Conservation (phyloP, 2,888 invertebrate species). For the Harmothoe impar region DNA sequence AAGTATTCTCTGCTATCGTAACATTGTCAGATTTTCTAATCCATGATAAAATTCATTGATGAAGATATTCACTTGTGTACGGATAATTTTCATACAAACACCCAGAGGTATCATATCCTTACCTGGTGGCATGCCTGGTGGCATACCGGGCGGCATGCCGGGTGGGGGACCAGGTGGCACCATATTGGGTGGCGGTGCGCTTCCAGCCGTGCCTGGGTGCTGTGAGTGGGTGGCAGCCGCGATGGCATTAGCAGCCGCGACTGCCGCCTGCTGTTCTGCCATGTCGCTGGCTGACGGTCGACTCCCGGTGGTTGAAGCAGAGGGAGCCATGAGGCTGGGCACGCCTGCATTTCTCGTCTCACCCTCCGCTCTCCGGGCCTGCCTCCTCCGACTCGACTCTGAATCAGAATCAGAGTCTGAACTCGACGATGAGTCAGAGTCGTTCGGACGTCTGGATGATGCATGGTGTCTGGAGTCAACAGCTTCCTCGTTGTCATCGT, state of each 20-base stretch:
- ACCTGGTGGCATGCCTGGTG: slow-evolving; percentile 72
- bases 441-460: neutral
- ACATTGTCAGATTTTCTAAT: no score
- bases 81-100: no score
- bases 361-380: neutral
- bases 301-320: neutral
- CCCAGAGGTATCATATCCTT: no score
- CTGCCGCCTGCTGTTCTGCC: slow-evolving; percentile 24
- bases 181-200: slow-evolving; percentile 68
- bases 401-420: slow-evolving; percentile 58
- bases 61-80: no score
- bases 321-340: slow-evolving; percentile 14
- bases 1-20: no score
- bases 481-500: slow-evolving; percentile 67
- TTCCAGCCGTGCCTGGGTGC: neutral
- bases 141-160: slow-evolving; percentile 69
- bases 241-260: neutral
- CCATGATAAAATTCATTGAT: no score
- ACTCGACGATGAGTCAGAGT: slow-evolving; percentile 32
- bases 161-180: slow-evolving; percentile 78
- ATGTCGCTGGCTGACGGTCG: neutral
- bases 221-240: neutral
- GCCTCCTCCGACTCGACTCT: neutral
- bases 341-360: neutral
- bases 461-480: slow-evolving; percentile 10